Base-by-base conservation (phyloP, 2,113 vertebrate genomes). In the Gnathonemus echidnorhynchus region DNA sequence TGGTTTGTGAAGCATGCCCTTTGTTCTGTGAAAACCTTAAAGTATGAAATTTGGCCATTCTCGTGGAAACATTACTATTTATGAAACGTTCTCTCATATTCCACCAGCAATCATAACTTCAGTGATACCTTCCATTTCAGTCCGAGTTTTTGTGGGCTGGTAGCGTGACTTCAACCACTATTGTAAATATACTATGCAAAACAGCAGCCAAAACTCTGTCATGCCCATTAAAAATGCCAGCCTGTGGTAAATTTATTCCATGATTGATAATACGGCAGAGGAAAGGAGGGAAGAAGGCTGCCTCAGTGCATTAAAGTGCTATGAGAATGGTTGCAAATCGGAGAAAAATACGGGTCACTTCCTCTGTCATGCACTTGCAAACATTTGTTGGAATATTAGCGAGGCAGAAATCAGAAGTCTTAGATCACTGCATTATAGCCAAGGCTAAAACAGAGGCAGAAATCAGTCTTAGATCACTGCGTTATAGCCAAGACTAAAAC, bases 321-420 rank as follows among this genome's bases (percentile, higher is more conserved):
- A 53, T 50, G 85, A 53, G 45, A 52, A 87, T 35, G 86, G 49
- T 24, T 35, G 50, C 27, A 53, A 27, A 39, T 53, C 31, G 15
- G 86, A 53, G n/a, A 87, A 13, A 35, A 87, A 87, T 87, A 56
- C 17, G 13, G 50, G 50, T 53, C 86, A 53, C 24, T 11, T 87
- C 50, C 50, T 56, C 50, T n/a, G 49, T 87, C 48, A 87, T 56
- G 86, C 86, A 87, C 31, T 52, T 87, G n/a, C 56, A 52, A 87
- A 87, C 49, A 87, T 87, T 87, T 52, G 24, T 87, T 24, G 45
- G 48, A 86, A 86, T 4, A n/a, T 52, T 31, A 49, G 48, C 7
- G n/a, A 19, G 2, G n/a, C 85, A 49, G 24, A 15, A 49, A 48
- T 49, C 84, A 50, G 46, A 5, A 35, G 49, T 27, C 27, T 49